Percentiles rank a stretch among this genome's conserved stretches.
These are phyloP conservation scores for Chymomyza amoena DNA, from an alignment of 2,888 invertebrate genomes.

Conservation along the genomic window DNA sequence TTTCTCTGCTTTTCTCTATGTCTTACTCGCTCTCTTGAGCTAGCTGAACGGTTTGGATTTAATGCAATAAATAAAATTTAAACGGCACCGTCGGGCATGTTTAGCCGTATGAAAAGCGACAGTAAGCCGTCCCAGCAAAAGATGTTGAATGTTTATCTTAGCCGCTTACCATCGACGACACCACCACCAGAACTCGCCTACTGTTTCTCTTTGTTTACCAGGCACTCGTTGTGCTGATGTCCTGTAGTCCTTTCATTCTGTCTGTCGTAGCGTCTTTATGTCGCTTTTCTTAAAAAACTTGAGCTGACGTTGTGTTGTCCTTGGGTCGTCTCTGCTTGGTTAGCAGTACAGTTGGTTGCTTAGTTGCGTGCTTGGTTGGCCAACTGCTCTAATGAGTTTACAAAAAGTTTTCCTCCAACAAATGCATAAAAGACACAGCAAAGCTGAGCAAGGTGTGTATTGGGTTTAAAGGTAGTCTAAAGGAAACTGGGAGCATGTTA, in stretches of 20 bases:
- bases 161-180: slow-evolving; percentile 34
- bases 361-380: slow-evolving; percentile 45
- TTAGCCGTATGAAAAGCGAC: slow-evolving; percentile 72
- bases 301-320: slow-evolving; percentile 9
- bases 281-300: not conserved
- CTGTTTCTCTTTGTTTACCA: slow-evolving; percentile 14
- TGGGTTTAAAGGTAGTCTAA: slow-evolving; percentile 18
- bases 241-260: slow-evolving; percentile 14
- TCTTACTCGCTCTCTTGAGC: not conserved
- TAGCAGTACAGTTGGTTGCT: slow-evolving; percentile 37
- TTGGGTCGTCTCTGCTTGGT: slow-evolving; percentile 22
- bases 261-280: not conserved
- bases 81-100: slow-evolving; percentile 72
- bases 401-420: slow-evolving; percentile 68
- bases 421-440: slow-evolving; percentile 32
- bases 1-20: not conserved
- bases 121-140: slow-evolving; percentile 47
- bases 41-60: slow-evolving; percentile 57
- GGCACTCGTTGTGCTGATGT: not conserved
- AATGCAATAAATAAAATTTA: slow-evolving; percentile 72
- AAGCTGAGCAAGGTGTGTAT: not conserved
- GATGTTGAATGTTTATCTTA: slow-evolving; percentile 51
- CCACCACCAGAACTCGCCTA: not conserved
- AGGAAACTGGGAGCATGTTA: slow-evolving; percentile 60
- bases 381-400: slow-evolving; percentile 70